Base-by-base conservation (phyloP, 64 coral and sea anemone genomes). In the Montipora sp. region DNA sequence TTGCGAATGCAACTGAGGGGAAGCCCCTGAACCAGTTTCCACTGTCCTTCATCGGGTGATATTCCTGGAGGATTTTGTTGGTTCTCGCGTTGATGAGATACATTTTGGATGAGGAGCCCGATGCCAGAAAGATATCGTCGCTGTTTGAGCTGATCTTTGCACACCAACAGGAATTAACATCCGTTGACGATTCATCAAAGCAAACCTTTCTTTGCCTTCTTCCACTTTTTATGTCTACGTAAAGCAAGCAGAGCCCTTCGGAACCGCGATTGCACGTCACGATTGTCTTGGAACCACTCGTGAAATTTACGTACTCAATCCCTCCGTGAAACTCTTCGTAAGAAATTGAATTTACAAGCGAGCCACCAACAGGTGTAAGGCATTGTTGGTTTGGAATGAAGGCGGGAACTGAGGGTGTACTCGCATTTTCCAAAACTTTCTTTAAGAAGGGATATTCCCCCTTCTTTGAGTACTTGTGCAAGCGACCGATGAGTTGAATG, bases 371-470 rank as follows among this genome's bases (percentile, higher is more conserved):
- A 11, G 98, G 92, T 4, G 92, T 99, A 6, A 99, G 75, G 59
- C 95, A 99, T 16, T 92, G 93, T 59, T 81, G 77, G 72, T 89
- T 94, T 63, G 98, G 98, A 57, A 96, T 85, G 16, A 99, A 99
- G 53, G 84, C 95, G 0, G 98, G 89, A 69, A 90, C 90, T 50
- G 94, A 96, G 19, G 92, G 90, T 1, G 45, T 78, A 7, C 93
- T 53, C 4, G 92, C 92, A 87, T 91, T 69, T 69, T 96, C 59
- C 59, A 99, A 87, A 10, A 99, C 80, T 73, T 94, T 94, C 73
- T 75, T 75, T 5, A 99, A 57, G 80, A 73, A 89, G n/a, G 98
- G 98, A 71, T 89, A 65, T n/a, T 91, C 87, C 4, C 95, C 50
- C 77, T 79, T 75, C 44, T 87, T 92, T 78, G 83, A 50, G 58